phyloP scores from a whole-genome alignment of 2,888 invertebrate species.

The Mylabris sibirica region DNA sequence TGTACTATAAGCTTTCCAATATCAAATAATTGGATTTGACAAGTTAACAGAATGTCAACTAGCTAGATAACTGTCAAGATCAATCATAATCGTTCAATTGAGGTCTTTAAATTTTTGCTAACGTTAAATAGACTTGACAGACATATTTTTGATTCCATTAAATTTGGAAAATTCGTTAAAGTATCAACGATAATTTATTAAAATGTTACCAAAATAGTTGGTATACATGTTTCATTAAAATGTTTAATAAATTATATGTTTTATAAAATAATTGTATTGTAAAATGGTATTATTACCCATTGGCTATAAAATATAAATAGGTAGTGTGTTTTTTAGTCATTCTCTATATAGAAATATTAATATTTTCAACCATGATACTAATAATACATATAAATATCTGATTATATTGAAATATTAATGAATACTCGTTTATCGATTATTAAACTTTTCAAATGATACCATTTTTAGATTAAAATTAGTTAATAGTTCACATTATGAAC shows the following conservation, averaged over 20 bases:
- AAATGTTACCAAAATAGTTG: not conserved
- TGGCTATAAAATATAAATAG: not conserved
- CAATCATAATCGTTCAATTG: conserved; percentile 45
- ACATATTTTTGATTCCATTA: not conserved
- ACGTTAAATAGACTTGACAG: not conserved
- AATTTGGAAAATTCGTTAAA: not conserved
- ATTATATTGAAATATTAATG: not conserved
- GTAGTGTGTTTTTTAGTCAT: not conserved
- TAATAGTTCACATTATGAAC: not conserved
- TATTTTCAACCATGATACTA: not conserved
- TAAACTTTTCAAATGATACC: not conserved
- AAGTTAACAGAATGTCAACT: conserved; percentile 34
- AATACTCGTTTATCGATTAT: not conserved
- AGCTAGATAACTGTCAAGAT: conserved; percentile 39
- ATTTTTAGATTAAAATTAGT: conserved; percentile 5
- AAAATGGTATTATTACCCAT: conserved; percentile 1
- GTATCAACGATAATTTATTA: not conserved
- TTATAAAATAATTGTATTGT: not conserved
- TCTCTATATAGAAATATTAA: not conserved
- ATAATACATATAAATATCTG: not conserved
- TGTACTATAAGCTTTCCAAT: not conserved
- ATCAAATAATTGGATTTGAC: conserved; percentile 33
- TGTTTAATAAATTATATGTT: not conserved
- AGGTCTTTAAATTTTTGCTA: not conserved
- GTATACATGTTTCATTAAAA: not conserved